Conservation (phyloP, 92 coral and sea anemone genomes). For the Palythoa grandiflora region DNA sequence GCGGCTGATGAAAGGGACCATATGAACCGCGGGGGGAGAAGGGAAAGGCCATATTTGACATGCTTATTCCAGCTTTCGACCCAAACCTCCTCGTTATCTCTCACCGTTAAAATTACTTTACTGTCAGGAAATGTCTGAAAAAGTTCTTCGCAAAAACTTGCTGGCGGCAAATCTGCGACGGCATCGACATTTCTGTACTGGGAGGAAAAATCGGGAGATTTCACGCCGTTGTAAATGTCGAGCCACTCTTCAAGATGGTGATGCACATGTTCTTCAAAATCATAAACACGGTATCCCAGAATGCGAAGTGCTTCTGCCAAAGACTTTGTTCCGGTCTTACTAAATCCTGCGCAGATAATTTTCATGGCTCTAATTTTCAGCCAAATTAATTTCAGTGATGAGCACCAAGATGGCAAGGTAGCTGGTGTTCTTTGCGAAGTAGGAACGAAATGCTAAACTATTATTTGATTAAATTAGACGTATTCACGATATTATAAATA, state of each 20-base stretch:
- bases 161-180: conserved; percentile 35
- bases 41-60: conserved; percentile 36
- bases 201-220: conserved; percentile 21
- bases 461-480: too few species aligned
- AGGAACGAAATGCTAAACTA: too few species aligned
- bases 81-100: conserved; percentile 28
- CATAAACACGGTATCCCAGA: conserved; percentile 24
- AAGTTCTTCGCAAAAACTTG: conserved; percentile 30
- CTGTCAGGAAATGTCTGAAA: conserved; percentile 13
- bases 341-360: conserved; percentile 38
- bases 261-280: conserved; percentile 23
- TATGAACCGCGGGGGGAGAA: conserved; percentile 28
- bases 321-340: conserved; percentile 37
- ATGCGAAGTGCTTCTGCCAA: conserved; percentile 11
- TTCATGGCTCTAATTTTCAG: not conserved
- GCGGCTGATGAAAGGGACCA: conserved; percentile 39
- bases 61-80: conserved; percentile 36
- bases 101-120: conserved; percentile 25
- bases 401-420: too few species aligned
- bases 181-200: conserved; percentile 22
- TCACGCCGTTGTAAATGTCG: conserved; percentile 12
- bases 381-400: too few species aligned
- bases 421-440: too few species aligned
- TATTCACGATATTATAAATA: too few species aligned
- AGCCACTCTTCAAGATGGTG: conserved; percentile 35